Conservation (phyloP, 2,113 vertebrate species). For the Myrmecobius fasciatus region DNA sequence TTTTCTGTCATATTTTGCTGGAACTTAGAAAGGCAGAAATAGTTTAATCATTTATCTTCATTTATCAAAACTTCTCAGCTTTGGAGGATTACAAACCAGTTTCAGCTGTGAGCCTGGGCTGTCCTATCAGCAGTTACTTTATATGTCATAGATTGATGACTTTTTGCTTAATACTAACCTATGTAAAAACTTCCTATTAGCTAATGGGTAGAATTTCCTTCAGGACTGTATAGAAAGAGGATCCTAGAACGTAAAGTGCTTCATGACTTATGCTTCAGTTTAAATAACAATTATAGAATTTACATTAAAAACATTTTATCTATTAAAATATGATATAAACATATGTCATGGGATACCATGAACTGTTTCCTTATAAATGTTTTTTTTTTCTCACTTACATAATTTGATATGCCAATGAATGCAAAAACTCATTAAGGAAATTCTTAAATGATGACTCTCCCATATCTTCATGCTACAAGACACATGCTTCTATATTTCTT, state of each 20-base stretch:
- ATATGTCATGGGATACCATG: background rate
- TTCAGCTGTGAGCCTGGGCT: conserved; percentile 71
- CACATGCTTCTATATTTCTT: background rate
- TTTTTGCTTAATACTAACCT: conserved; percentile 38
- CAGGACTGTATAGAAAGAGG: background rate
- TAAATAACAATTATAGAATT: background rate
- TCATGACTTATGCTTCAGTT: conserved; percentile 6
- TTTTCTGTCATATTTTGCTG: conserved; percentile 67
- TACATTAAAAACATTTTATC: background rate
- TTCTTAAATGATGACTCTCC: background rate
- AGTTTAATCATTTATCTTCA: conserved; percentile 75
- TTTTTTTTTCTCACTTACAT: background rate
- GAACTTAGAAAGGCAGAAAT: conserved; percentile 68
- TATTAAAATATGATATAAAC: background rate
- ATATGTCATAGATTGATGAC: background rate
- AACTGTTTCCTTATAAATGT: background rate
- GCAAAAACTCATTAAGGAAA: background rate
- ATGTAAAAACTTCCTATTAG: background rate
- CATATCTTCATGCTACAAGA: background rate
- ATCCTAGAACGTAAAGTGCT: conserved; percentile 9
- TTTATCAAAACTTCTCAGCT: conserved; percentile 75
- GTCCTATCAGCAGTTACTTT: conserved; percentile 28
- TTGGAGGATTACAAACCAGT: conserved; percentile 67
- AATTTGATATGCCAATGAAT: background rate
- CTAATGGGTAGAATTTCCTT: background rate